Percentiles rank a stretch among this genome's conserved stretches.
These are phyloP conservation scores for Pandion haliaetus DNA, from an alignment of 2,113 vertebrate species.

Conservation along the genomic window DNA sequence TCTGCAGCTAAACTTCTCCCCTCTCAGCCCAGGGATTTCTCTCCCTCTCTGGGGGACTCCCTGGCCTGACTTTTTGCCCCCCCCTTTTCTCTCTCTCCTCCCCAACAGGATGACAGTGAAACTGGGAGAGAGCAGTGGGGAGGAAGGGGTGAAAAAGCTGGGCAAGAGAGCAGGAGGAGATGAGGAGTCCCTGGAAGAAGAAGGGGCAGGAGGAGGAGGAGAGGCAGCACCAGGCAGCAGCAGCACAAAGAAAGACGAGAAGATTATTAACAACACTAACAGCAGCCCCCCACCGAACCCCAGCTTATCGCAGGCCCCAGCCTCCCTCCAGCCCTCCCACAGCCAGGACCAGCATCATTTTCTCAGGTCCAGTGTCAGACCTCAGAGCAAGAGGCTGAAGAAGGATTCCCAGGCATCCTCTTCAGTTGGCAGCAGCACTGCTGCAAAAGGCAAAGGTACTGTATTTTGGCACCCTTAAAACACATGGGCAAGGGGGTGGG, in stretches of 20 bases:
- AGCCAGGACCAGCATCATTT: constrained; percentile 98
- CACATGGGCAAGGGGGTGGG: not conserved
- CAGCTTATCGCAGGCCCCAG: constrained; percentile 62
- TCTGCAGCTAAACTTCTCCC: constrained; percentile 73
- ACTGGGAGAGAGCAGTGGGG: constrained; percentile 86
- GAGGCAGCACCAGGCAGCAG: constrained; percentile 79
- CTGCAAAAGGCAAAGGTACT: constrained; percentile 84
- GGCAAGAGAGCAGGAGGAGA: constrained; percentile 89
- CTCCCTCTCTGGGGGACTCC: not conserved
- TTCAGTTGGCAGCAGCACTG: constrained; percentile 74
- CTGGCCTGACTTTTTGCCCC: constrained; percentile 49
- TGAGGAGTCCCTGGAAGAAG: constrained; percentile 88
- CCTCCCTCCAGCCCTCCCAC: constrained; percentile 73
- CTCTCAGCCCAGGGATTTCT: constrained; percentile 57
- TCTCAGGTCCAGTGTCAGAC: constrained; percentile 95
- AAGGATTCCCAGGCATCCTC: constrained; percentile 88
- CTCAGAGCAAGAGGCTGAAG: constrained; percentile 95
- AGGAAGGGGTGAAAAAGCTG: constrained; percentile 88
- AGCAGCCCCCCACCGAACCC: constrained; percentile 43
- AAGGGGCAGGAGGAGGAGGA: constrained; percentile 87
- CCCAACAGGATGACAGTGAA: constrained; percentile 93
- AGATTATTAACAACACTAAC: constrained; percentile 53
- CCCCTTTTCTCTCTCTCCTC: constrained; percentile 76
- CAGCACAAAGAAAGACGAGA: constrained; percentile 73
- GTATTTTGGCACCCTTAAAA: not conserved